Base-by-base conservation (phyloP, 2,113 vertebrate genomes). In the Montifringilla adamsi region DNA sequence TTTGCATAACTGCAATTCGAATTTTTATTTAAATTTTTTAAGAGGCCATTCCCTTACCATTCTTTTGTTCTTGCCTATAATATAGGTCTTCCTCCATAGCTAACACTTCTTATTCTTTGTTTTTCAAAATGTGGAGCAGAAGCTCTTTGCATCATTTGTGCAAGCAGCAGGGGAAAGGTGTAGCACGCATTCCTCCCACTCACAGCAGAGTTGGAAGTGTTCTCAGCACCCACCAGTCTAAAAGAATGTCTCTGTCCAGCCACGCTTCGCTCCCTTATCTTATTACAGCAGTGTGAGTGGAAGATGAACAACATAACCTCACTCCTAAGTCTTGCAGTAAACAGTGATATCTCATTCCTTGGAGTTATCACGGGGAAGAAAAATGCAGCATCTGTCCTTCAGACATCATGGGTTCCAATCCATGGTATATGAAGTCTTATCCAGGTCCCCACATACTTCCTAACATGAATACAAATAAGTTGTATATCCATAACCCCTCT, bases 161-260 rank as follows among this genome's bases (percentile, higher is more conserved):
- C 62, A 90, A 85, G 24, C 62, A 78, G 81, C 89, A 95, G 44
- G 39, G 53, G 17, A 78, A 78, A 26, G 58, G 47, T 82, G 79
- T 85, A 73, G 87, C 92, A 93, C 63, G 64, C 33, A 47, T 84
- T 95, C 69, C 72, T 95, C 70, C 78, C 35, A 76, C 85, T 75
- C 70, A 22, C n/a, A 79, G 58, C 33, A 1, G 53, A 79, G 58
- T 3, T 88, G 62, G 78, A 85, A 90, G 67, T 47, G 26, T 83
- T 94, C 74, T 92, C 79, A 52, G 58, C 70, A 68, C 56, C 66
- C 70, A 82, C 33, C 39, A 72, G 44, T 68, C 82, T 90, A 58
- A 82, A 87, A 80, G 67, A 53, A 77, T 50, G 16, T 68, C 21
- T 78, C 64, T 91, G 39, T 90, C 63, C 78, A 76, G 66, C 41